Evolutionary conservation across 2,113 vertebrate genomes (phyloP).

Genomic region (Xiphorhynchus elegans): DNA sequence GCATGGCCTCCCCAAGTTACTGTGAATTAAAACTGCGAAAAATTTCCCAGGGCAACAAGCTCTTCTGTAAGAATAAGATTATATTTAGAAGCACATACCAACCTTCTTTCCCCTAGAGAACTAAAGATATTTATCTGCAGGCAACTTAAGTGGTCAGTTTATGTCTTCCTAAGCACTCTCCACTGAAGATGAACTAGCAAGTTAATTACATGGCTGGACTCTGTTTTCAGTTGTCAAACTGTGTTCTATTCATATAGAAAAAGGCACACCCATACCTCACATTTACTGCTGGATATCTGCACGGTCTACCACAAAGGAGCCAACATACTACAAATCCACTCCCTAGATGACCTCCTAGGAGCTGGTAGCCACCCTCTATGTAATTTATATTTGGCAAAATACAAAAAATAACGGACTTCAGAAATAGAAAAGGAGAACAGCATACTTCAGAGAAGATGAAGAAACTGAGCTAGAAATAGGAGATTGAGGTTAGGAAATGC

Average conservation of each 20-base stretch:
- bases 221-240: neutral
- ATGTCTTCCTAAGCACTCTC: neutral
- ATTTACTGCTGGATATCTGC: neutral
- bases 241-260: neutral
- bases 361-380: neutral
- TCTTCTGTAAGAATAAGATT: neutral
- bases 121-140: neutral
- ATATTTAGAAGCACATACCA: neutral
- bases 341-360: neutral
- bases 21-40: neutral
- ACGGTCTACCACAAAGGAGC: neutral
- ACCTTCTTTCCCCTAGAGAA: neutral
- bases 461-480: neutral
- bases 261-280: neutral
- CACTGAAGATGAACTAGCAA: neutral
- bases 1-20: neutral
- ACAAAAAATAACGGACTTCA: neutral
- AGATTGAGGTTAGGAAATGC: neutral
- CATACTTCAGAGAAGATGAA: neutral
- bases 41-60: neutral
- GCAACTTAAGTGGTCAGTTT: neutral
- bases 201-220: accelerated
- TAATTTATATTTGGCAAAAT: neutral
- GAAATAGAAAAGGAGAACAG: neutral
- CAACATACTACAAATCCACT: neutral